Evolutionary conservation across 2,888 invertebrate genomes (phyloP), one percentile per base, ranked within the genome.

Genomic region (Nipponacmea schrenckii): DNA sequence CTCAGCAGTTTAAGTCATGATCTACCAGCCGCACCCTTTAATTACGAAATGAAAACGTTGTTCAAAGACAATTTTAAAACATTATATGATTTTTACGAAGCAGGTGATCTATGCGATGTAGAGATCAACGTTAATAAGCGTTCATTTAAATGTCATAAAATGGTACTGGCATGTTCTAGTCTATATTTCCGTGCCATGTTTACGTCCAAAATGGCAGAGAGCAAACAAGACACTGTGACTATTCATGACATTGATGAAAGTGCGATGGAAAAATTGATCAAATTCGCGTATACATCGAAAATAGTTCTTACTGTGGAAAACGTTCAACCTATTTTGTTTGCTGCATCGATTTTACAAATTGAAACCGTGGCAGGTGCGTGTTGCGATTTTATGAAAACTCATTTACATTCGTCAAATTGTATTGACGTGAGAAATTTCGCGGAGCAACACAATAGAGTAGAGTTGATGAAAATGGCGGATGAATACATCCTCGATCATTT

Each of bases 141-240:
- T 64, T 79, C 83, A 0, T 82, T 89, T 48, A 79, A 79, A 65
- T 89, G 89, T 74, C 91, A 91, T 80, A 82, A 89, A 10, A 84
- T 89, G 62, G 87, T 91, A 46, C 80, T 91, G 65, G 89, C 90
- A 0, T 88, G 89, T 64, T 81, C 87, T 20, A 90, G 90, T 77
- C 86, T 88, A 20, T 90, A 90, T 76, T 90, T 90, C 79, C 82
- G 85, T 31, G 86, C 88, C 48, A 90, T 90, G 90, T 90, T 90
- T 79, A 84, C 85, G 27, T 87, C 88, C 1, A 85, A 88, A 71
- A 88, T 90, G 88, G 78, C 86, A 3, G 89, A 89, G 74, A 84
- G 86, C 66, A 80, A 78, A 44, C 82, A 86, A 70, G 78, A 79
- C 48, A 74, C 78, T 14, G 76, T 88, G 17, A 82, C 81, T 24